Evolutionary conservation across 2,113 vertebrate genomes (phyloP).

Genomic region (Siphamia tubifer): DNA sequence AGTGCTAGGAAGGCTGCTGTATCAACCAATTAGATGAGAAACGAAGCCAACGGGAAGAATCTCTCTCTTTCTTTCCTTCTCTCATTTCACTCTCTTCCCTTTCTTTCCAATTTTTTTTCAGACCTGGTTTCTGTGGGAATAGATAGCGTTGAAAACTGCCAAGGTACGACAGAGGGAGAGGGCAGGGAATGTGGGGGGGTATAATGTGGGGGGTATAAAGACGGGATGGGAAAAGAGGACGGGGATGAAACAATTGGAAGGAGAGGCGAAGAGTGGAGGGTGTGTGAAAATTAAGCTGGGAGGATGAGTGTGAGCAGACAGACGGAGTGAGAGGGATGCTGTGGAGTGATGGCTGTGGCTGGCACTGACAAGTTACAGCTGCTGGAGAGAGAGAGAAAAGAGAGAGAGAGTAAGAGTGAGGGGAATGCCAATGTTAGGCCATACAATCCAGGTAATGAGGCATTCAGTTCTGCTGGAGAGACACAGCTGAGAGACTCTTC

Average conservation of each 20-base stretch:
- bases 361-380: slow-evolving; percentile 42
- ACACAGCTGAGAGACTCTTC: slow-evolving; percentile 39
- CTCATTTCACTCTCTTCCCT: background rate
- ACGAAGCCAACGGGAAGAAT: slow-evolving; percentile 26
- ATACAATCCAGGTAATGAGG: slow-evolving; percentile 55
- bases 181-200: background rate
- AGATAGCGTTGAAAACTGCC: slow-evolving; percentile 29
- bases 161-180: slow-evolving; percentile 2
- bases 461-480: slow-evolving; percentile 35
- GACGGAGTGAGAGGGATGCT: slow-evolving; percentile 7
- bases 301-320: slow-evolving; percentile 18
- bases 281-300: slow-evolving; percentile 24
- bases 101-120: background rate
- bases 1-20: slow-evolving; percentile 19
- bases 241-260: background rate
- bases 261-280: background rate
- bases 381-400: slow-evolving; percentile 24
- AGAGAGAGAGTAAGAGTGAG: slow-evolving; percentile 15
- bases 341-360: slow-evolving; percentile 14
- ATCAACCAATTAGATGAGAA: slow-evolving; percentile 55
- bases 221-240: background rate
- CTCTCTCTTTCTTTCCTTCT: background rate
- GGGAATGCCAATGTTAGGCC: slow-evolving; percentile 38
- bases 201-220: background rate
- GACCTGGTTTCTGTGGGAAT: slow-evolving; percentile 8